A percentile compares a stretch with the other conserved stretches of the same genome.
These are phyloP conservation scores for Lepilemur ruficaudatus DNA, from an alignment of 2,797 vertebrate genomes.

Conservation along the genomic window DNA sequence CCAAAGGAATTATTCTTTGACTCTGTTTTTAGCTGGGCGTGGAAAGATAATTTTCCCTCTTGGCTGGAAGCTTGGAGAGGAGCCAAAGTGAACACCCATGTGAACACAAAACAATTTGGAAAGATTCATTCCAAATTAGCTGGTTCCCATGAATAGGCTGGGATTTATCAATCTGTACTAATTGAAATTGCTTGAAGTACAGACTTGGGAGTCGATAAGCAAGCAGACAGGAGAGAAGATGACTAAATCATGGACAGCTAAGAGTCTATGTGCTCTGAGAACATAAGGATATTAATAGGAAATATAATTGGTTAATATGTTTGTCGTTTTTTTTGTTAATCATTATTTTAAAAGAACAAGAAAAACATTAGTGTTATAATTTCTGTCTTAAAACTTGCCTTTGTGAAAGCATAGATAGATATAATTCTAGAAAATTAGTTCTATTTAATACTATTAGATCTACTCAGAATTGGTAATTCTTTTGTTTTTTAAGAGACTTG, in stretches of 20 bases:
- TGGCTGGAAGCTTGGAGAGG: constrained; percentile 72
- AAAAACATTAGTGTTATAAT: constrained; percentile 3
- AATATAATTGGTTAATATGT: neutral
- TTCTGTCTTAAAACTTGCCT: neutral
- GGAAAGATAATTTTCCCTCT: constrained; percentile 83
- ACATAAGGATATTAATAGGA: neutral
- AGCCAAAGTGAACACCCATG: constrained; percentile 82
- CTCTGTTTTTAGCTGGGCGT: constrained; percentile 83
- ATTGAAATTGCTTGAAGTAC: constrained; percentile 60
- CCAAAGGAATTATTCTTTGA: constrained; percentile 81
- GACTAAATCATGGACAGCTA: neutral
- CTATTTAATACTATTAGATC: neutral
- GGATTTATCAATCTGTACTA: constrained; percentile 46
- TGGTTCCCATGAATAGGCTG: constrained; percentile 70
- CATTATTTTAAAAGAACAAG: constrained; percentile 9
- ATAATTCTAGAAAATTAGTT: neutral
- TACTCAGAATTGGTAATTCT: neutral
- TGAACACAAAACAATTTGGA: constrained; percentile 79
- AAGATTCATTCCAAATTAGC: constrained; percentile 75
- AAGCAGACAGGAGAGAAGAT: neutral
- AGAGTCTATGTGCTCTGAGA: neutral
- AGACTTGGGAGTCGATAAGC: neutral
- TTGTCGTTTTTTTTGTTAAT: neutral
- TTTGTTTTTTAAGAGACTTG: neutral
- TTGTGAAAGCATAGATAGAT: neutral